These are phyloP conservation scores for Chlorodrepanis virens DNA, from an alignment of 2,113 vertebrate genomes.

Conservation along the genomic window DNA sequence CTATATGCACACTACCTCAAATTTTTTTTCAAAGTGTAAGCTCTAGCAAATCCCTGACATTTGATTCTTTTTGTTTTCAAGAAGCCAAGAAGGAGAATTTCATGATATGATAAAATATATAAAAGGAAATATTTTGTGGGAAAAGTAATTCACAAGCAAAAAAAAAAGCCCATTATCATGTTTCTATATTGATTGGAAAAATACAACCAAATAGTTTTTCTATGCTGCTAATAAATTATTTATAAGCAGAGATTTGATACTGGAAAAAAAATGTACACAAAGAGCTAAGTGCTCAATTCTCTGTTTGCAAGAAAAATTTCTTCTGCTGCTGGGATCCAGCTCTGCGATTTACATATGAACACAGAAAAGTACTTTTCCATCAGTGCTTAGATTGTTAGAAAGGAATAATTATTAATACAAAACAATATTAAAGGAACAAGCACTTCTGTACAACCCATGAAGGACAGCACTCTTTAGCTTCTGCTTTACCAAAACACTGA, in stretches of 20 bases:
- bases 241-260: not conserved
- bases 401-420: not conserved
- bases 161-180: not conserved
- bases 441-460: not conserved
- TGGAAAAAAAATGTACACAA: not conserved
- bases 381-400: not conserved
- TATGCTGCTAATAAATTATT: conserved; percentile 31
- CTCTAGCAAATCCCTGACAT: not conserved
- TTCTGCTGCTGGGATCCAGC: not conserved
- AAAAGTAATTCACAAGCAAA: not conserved
- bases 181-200: not conserved
- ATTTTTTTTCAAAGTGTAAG: not conserved
- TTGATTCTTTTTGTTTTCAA: not conserved
- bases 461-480: not conserved
- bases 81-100: not conserved
- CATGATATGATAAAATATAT: not conserved
- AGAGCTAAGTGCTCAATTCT: not conserved
- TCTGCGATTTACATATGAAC: conserved; percentile 15
- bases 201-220: not conserved
- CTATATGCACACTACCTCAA: not conserved
- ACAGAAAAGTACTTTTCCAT: not conserved
- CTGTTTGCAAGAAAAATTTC: not conserved
- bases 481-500: not conserved
- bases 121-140: not conserved
- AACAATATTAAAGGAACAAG: not conserved